Evolutionary conservation across 2,888 invertebrate species (phyloP).

Genomic region (Brachypterus glaber): DNA sequence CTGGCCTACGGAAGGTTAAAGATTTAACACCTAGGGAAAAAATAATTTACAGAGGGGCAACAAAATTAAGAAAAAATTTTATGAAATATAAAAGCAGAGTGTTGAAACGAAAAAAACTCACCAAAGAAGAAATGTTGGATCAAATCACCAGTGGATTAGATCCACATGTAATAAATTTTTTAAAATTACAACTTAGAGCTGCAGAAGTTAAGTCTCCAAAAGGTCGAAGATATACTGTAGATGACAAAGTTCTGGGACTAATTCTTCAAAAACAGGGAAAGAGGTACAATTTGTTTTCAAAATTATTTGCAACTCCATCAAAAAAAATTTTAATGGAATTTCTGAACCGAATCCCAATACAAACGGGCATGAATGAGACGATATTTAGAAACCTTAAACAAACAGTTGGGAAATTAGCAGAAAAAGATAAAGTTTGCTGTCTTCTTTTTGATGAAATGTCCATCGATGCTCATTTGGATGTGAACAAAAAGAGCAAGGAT

Average conservation of each 20-base stretch:
- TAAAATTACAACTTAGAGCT: neutral
- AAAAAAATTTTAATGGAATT: slow-evolving; percentile 8
- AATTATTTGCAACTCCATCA: slow-evolving; percentile 13
- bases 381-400: slow-evolving; percentile 9
- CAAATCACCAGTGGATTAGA: neutral
- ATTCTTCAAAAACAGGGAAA: slow-evolving; percentile 9
- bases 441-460: slow-evolving; percentile 14
- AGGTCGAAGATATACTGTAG: slow-evolving; percentile 5
- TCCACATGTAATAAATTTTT: neutral
- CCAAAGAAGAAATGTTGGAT: neutral
- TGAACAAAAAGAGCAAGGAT: slow-evolving; percentile 1
- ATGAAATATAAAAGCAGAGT: too few species aligned
- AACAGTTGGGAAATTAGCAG: slow-evolving; percentile 4
- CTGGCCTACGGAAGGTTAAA: too few species aligned
- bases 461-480: slow-evolving; percentile 8
- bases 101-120: neutral
- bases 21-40: too few species aligned
- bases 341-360: slow-evolving; percentile 8
- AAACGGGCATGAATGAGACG: slow-evolving; percentile 8
- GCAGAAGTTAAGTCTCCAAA: neutral
- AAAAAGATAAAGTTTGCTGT: slow-evolving; percentile 5
- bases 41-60: too few species aligned
- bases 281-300: slow-evolving; percentile 6
- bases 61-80: too few species aligned
- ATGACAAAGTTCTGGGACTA: slow-evolving; percentile 11